Conservation (phyloP, 2,113 vertebrate genomes). For the Semicossyphus pulcher region DNA sequence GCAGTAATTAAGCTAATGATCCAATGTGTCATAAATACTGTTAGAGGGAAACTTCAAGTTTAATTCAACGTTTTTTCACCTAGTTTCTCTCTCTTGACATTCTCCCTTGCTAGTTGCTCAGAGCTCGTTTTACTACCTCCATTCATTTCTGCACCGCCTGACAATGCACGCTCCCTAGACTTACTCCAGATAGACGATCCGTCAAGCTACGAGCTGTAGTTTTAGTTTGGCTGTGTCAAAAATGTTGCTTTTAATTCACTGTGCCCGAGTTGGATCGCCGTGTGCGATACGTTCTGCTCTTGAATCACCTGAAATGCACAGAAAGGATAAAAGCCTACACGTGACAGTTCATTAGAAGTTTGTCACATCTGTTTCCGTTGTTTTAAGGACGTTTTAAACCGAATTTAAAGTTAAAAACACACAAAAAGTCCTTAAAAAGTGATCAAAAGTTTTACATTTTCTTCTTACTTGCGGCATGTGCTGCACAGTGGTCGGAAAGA, state of each 20-base stretch:
- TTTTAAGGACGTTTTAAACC: neutral
- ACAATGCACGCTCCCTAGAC: slow-evolving; percentile 27
- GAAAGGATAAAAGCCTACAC: neutral
- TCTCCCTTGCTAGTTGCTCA: too few species aligned
- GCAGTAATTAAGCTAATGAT: slow-evolving; percentile 7
- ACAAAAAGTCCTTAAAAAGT: neutral
- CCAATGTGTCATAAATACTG: slow-evolving; percentile 5
- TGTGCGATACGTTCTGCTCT: slow-evolving; percentile 10
- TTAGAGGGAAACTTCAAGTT: slow-evolving; percentile 3
- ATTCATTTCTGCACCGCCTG: slow-evolving; percentile 18
- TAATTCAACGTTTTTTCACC: neutral
- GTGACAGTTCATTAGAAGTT: neutral
- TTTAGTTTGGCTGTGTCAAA: slow-evolving; percentile 39
- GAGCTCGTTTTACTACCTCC: too few species aligned
- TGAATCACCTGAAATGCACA: slow-evolving; percentile 12
- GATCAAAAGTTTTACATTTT: too few species aligned
- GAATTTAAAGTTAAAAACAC: neutral
- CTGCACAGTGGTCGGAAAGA: neutral
- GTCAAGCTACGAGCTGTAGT: slow-evolving; percentile 35
- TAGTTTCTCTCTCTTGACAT: neutral
- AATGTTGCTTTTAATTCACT: slow-evolving; percentile 47
- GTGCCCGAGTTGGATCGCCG: slow-evolving; percentile 14
- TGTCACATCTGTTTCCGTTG: neutral
- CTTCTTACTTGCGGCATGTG: neutral
- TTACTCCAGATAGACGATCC: slow-evolving; percentile 26